Evolutionary conservation across 2,888 invertebrate species (phyloP), one percentile per base, ranked within the genome.

Genomic region (Buathra laborator): DNA sequence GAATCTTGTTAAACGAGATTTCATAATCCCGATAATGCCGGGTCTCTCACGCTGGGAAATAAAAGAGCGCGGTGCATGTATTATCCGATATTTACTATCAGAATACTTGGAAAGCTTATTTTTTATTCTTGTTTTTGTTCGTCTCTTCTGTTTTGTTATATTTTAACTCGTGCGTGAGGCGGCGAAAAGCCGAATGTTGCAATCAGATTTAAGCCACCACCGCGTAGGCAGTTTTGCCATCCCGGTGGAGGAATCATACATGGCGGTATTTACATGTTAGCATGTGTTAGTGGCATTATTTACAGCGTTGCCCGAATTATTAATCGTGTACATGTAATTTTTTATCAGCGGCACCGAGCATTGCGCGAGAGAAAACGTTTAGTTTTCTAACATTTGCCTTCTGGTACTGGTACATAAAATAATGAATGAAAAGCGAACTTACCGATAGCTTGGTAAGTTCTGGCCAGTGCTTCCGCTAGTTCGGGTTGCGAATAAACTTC

Each of bases 371-470:
- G 37, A 37, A 37, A 37, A 5, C 37, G 37, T 9, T 37, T 37
- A 37, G 37, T 37, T 7, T 5, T 37, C 7, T 37, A 7, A 5
- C 7, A 37, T 1, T 9, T 37, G 37, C 1, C 14, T 12, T 59
- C 14, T 2, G 3, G 5, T 9, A 29, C n/a, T n/a, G n/a, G n/a
- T n/a, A 3, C 1, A 29, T 5, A 14, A 12, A 37, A 46, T 56
- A 51, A 44, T 64, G 12, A 51, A 53, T 51, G 48, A 59, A 2
- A 14, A 72, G 56, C n/a, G 16, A 53, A 86, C 88, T 88, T 62
- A 88, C 88, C 87, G 1, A 88, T 71, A 29, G 85, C 87, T 53
- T 87, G 87, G 66, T 88, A 87, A 59, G 85, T 76, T 70, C 87
- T 83, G 14, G 83, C 87, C 16, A 88, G 76, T 6, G 86, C 87